phyloP scores from a whole-genome alignment of 1,140 invertebrate genomes.

The Drosophila triauraria region DNA sequence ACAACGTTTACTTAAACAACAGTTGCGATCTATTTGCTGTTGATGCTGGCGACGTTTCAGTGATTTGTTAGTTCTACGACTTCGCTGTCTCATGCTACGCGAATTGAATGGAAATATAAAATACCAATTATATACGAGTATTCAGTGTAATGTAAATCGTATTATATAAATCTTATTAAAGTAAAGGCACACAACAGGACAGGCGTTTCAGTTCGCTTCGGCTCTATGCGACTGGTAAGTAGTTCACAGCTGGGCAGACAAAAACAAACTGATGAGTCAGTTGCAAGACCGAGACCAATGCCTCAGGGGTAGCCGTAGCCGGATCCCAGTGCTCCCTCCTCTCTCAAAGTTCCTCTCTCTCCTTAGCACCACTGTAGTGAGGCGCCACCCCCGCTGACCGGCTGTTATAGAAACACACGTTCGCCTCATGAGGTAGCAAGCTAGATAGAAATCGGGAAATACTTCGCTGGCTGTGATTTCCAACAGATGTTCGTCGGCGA shows the following conservation, averaged over 20 bases:
- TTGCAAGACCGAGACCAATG: constrained; percentile 3
- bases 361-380: constrained; percentile 18
- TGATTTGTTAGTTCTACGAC: constrained; percentile 45
- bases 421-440: constrained; percentile 7
- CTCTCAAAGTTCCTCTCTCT: constrained; percentile 14
- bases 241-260: constrained; percentile 61
- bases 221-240: constrained; percentile 8
- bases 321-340: constrained; percentile 9
- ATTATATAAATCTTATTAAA: constrained; percentile 65
- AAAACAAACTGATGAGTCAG: constrained; percentile 72
- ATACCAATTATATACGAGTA: constrained; percentile 18
- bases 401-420: not conserved
- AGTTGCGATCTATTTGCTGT: constrained; percentile 50
- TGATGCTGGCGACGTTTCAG: constrained; percentile 58
- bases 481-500: constrained; percentile 53
- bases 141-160: constrained; percentile 43
- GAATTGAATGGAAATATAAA: constrained; percentile 23
- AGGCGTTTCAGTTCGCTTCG: constrained; percentile 3
- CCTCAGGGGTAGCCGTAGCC: constrained; percentile 15
- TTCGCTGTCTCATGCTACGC: constrained; percentile 72
- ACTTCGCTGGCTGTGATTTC: constrained; percentile 47
- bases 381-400: constrained; percentile 16
- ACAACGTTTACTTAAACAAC: constrained; percentile 65
- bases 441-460: constrained; percentile 15
- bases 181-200: constrained; percentile 38